Conservation (phyloP, 2,888 invertebrate species). For the Lasioglossum malachurum region DNA sequence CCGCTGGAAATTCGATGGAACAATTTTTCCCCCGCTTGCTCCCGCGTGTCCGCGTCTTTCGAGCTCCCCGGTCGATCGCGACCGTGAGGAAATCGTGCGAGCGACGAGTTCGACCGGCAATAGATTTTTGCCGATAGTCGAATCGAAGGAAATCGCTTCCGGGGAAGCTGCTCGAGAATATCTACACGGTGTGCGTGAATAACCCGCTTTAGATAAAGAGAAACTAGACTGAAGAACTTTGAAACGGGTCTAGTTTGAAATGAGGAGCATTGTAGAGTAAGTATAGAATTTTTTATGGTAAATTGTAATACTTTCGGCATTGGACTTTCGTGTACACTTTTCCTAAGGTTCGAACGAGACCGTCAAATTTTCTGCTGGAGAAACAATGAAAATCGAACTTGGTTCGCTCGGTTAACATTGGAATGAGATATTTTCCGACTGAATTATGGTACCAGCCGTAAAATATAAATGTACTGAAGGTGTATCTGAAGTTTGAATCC, state of each 20-base stretch:
- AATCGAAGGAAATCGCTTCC: neutral
- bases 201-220: neutral
- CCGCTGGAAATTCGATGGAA: conserved; percentile 19
- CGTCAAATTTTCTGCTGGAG: neutral
- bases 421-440: neutral
- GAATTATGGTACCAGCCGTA: neutral
- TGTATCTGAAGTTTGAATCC: neutral
- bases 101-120: neutral
- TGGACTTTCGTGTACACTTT: neutral
- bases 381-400: neutral
- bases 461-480: neutral
- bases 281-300: neutral
- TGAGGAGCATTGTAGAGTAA: neutral
- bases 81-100: too few relatives aligned
- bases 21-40: neutral
- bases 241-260: neutral
- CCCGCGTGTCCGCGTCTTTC: neutral
- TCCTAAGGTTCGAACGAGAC: neutral
- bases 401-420: too few relatives aligned
- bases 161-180: neutral
- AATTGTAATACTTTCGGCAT: neutral
- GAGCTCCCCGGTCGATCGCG: neutral
- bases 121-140: conserved; percentile 15
- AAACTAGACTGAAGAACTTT: neutral
- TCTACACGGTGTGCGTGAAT: neutral